Percentiles rank a stretch among this genome's conserved stretches.
phyloP scores from a whole-genome alignment of 2,797 vertebrate genomes.

The Coilia nasus region DNA sequence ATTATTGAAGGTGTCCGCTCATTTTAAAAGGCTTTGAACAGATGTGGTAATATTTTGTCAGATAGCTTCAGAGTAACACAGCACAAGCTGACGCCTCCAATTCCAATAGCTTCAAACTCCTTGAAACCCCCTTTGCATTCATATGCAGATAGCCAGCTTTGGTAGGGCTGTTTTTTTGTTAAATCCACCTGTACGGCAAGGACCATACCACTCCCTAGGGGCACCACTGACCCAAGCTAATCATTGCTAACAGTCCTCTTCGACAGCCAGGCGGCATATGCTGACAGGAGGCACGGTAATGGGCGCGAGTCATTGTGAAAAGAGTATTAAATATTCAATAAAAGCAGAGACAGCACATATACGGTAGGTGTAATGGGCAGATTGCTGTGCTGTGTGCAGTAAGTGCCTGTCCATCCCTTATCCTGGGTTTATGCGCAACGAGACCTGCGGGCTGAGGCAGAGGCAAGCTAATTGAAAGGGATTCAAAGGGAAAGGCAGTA shows the following conservation, averaged over 20 bases:
- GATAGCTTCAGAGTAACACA: background rate
- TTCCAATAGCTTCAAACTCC: background rate
- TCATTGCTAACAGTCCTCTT: conserved; percentile 8
- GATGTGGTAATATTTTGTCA: background rate
- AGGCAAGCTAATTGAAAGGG: conserved; percentile 79
- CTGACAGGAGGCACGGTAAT: conserved; percentile 66
- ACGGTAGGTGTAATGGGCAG: conserved; percentile 14
- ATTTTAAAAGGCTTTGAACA: background rate
- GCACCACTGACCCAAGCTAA: background rate
- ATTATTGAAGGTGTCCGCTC: background rate
- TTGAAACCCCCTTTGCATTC: background rate
- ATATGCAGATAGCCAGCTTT: background rate
- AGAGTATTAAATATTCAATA: conserved; percentile 76
- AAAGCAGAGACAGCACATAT: conserved; percentile 48
- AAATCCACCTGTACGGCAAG: background rate
- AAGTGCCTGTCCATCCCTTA: conserved; percentile 19
- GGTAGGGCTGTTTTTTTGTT: background rate
- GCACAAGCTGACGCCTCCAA: background rate
- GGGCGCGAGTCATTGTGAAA: conserved; percentile 71
- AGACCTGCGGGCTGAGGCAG: conserved; percentile 61
- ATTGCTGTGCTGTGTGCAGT: conserved; percentile 9
- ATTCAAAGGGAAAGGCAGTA: conserved; percentile 72
- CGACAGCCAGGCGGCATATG: conserved; percentile 42
- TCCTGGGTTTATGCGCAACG: conserved; percentile 21
- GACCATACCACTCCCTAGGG: too few relatives aligned